Base-by-base conservation (phyloP, 1,140 invertebrate species). In the Drosophila bifasciata region DNA sequence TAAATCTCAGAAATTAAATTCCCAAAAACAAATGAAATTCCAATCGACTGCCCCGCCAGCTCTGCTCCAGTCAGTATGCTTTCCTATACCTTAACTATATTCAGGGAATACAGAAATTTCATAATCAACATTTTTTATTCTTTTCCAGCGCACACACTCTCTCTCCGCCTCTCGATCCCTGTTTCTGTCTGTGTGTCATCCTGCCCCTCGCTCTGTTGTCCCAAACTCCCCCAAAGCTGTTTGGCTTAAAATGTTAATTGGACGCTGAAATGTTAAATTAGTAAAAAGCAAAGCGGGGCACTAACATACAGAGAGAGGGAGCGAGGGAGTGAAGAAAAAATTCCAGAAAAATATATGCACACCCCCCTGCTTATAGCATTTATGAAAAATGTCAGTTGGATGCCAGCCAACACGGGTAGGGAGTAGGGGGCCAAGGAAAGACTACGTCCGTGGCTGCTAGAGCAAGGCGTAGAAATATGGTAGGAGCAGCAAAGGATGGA, bases 231-330 rank as follows among this genome's bases (percentile, higher is more conserved):
- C 55, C 69, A 60, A 63, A 76, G 67, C 69, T 73, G 60, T 81
- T 74, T 63, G 55, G 62, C 73, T 77, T 77, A 73, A 81, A 81
- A 81, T 83, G 79, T 83, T 83, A 83, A 83, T 83, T 83, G 79
- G 79, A 83, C 59, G 79, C 79, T 83, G 69, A 83, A 83, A 83
- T 81, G 73, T 77, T 73, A 77, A 77, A 81, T 77, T 81, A 77
- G 62, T 74, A 55, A 66, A 83, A 62, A 70, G 60, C 45, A 62
- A 57, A 59, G 36, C 51, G 45, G 44, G 15, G n/a, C 58, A 57
- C 11, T 36, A 13, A 13, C 11, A 36, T 11, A n/a, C n/a, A n/a
- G n/a, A n/a, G n/a, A n/a, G n/a, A 13, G 32, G 70, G 17, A 40
- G 21, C 8, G 5, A 46, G 61, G 39, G 53, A 15, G 51, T 5